A percentile compares a stretch with the other conserved stretches of the same genome.
Evolutionary conservation across 2,797 vertebrate genomes (phyloP).

Genomic region (Semotilus atromaculatus): DNA sequence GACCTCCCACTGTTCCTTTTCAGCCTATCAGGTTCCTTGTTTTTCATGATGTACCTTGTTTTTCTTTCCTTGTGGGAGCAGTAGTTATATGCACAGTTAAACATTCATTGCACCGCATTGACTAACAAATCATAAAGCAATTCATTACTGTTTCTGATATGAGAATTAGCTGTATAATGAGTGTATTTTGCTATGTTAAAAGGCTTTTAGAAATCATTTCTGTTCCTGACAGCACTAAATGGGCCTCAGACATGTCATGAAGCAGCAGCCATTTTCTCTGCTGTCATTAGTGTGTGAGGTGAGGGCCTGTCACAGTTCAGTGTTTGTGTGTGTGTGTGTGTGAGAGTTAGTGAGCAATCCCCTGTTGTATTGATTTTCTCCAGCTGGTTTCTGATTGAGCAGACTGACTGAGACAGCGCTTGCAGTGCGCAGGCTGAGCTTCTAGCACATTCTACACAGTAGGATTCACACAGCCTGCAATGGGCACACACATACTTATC

Average conservation of each 20-base stretch:
- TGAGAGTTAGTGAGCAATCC: slow-evolving; percentile 52
- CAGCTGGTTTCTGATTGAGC: slow-evolving; percentile 59
- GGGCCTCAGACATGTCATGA: slow-evolving; percentile 31
- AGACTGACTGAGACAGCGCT: slow-evolving; percentile 41
- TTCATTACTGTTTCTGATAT: slow-evolving; percentile 44
- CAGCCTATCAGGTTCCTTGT: slow-evolving; percentile 12
- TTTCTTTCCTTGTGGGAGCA: slow-evolving; percentile 24
- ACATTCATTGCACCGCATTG: slow-evolving; percentile 6
- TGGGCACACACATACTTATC: slow-evolving; percentile 27
- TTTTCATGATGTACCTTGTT: background rate
- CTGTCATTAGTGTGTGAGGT: slow-evolving; percentile 51
- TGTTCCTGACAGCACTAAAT: slow-evolving; percentile 46
- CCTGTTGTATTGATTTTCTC: slow-evolving; percentile 61
- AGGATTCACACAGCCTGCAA: slow-evolving; percentile 45
- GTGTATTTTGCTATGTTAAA: slow-evolving; percentile 34
- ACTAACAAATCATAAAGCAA: slow-evolving; percentile 52
- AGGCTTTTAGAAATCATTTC: slow-evolving; percentile 44
- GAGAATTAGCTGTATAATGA: slow-evolving; percentile 46
- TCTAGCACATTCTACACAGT: slow-evolving; percentile 47
- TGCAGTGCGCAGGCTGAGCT: slow-evolving; percentile 40
- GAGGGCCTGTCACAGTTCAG: slow-evolving; percentile 45
- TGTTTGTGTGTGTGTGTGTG: slow-evolving; percentile 21
- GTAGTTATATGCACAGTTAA: slow-evolving; percentile 32
- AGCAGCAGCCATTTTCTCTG: slow-evolving; percentile 45
- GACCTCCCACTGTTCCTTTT: slow-evolving; percentile 19